Conservation (phyloP, 2,888 invertebrate genomes). For the Pandemis corylana region DNA sequence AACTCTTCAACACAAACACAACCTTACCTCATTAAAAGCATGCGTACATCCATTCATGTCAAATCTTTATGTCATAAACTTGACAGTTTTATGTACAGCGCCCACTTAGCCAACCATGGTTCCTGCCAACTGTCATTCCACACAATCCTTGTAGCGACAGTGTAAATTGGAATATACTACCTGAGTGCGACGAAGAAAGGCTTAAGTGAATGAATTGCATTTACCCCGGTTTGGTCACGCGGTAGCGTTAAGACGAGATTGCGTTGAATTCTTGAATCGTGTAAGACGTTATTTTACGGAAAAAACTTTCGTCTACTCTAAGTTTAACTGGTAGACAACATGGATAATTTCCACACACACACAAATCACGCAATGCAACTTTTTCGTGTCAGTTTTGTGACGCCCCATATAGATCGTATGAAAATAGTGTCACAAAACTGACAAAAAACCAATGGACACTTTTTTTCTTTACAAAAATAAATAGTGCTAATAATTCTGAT, state of each 20-base stretch:
- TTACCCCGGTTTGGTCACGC: slow-evolving; percentile 4
- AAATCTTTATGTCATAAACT: slow-evolving; percentile 28
- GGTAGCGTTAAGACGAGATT: slow-evolving; percentile 1
- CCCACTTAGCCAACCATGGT: slow-evolving; percentile 35
- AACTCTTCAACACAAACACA: neutral
- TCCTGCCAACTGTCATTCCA: slow-evolving; percentile 38
- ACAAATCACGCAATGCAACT: too few relatives aligned
- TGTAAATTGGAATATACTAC: slow-evolving; percentile 40
- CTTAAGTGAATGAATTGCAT: slow-evolving; percentile 6
- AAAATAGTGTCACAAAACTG: too few relatives aligned
- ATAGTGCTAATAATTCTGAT: too few relatives aligned
- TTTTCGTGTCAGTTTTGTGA: too few relatives aligned
- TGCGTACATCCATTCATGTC: slow-evolving; percentile 25
- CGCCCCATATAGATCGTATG: too few relatives aligned
- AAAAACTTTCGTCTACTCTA: too few relatives aligned
- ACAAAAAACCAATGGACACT: too few relatives aligned
- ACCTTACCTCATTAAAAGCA: neutral
- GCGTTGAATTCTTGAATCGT: too few relatives aligned
- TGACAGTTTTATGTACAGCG: slow-evolving; percentile 38
- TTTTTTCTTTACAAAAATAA: too few relatives aligned
- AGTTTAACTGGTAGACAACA: too few relatives aligned
- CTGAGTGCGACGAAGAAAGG: slow-evolving; percentile 4
- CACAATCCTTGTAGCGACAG: slow-evolving; percentile 36
- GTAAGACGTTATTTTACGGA: too few relatives aligned
- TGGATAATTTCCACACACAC: too few relatives aligned